Base-by-base conservation (phyloP, 2,113 vertebrate species). In the Tragelaphus imberbis region DNA sequence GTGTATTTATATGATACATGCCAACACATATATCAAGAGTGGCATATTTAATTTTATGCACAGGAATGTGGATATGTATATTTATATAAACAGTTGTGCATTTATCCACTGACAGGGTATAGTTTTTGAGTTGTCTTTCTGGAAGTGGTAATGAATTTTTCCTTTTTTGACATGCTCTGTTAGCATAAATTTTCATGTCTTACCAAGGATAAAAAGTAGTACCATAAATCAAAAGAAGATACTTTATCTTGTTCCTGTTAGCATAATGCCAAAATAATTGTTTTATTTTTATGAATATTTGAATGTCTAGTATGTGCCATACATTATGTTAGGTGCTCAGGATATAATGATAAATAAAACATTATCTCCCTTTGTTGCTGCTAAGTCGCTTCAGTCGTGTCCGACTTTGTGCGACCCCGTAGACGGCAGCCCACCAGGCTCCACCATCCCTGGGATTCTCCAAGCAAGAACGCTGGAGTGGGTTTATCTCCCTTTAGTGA, bases 221-320 rank as follows among this genome's bases (percentile, higher is more conserved):
- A 44, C 71, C 40, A 77, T 44, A 77, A 77, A 77, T 77, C 71
- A 44, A 27, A 44, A 44, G 71, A 75, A 75, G 68, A 75, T 40
- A 75, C 36, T 75, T 40, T 47, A 88, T 77, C 68, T 93, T 80
- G 9, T 88, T 36, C 27, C 55, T 28, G 2, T 59, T 84, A 93
- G 17, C 16, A 53, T 75, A 21, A 71, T 82, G 9, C 36, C 21
- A 75, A 28, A 10, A 16, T 40, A 65, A 49, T n/a, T 95, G 33
- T 80, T 89, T 94, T 95, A 59, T 47, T 94, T 94, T 94, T 94
- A 77, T 30, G 84, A 65, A 88, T 92, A 63, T 49, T 84, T 95
- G 40, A 75, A 63, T 90, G 33, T 21, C 16, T 82, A 28, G 16
- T 51, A 17, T 88, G 19, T 93, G 12, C 6, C 36, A 65, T 6